Evolutionary conservation across 2,797 vertebrate genomes (phyloP).

Genomic region (Helostoma temminkii): DNA sequence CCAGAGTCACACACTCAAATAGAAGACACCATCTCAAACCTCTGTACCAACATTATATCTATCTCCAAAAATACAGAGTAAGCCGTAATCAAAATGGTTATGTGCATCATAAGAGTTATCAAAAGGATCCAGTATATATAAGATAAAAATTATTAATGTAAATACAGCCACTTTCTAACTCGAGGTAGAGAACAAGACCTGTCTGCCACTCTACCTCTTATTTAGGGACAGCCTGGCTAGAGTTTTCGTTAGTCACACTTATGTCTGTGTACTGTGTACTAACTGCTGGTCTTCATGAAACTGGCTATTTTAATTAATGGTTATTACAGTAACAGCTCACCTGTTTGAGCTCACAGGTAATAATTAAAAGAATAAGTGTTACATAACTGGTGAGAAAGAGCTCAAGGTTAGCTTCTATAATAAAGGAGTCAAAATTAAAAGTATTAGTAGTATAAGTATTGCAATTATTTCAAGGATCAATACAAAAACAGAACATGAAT

Average conservation of each 20-base stretch:
- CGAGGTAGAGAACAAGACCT: neutral
- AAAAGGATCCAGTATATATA: neutral
- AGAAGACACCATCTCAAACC: neutral
- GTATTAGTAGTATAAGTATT: too few species aligned
- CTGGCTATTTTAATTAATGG: constrained; percentile 13
- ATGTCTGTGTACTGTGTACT: constrained; percentile 12
- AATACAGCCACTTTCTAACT: constrained; percentile 22
- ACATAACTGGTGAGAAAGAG: neutral
- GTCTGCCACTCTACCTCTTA: neutral
- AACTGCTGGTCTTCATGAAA: constrained; percentile 12
- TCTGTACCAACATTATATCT: neutral
- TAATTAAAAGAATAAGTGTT: constrained; percentile 22
- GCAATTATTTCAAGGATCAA: neutral
- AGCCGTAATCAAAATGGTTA: constrained; percentile 31
- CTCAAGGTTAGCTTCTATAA: neutral
- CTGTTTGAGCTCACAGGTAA: constrained; percentile 1
- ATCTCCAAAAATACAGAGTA: neutral
- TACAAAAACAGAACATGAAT: neutral
- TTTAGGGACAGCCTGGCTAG: neutral
- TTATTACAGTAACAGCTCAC: constrained; percentile 11
- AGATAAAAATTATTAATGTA: neutral
- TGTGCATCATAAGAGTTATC: constrained; percentile 8
- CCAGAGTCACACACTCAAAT: neutral
- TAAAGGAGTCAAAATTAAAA: neutral
- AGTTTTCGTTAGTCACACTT: neutral